Evolutionary conservation across 2,797 vertebrate species (phyloP).

Genomic region (Huso huso): DNA sequence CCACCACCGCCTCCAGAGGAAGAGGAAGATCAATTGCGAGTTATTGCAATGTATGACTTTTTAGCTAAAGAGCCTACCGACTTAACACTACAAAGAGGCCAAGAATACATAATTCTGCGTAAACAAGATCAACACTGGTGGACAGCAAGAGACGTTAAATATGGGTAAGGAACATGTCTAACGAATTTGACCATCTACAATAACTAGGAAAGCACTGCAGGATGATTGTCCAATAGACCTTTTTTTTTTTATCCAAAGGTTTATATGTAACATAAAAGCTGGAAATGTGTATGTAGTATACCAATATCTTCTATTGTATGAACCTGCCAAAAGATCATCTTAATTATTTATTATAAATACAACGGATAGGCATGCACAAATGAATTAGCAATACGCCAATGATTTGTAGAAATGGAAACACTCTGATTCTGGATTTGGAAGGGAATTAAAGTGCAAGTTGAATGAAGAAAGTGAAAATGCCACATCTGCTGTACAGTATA

Average conservation of each 20-base stretch:
- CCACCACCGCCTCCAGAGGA: constrained; percentile 60
- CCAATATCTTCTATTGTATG: too few relatives aligned
- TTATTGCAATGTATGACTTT: constrained; percentile 78
- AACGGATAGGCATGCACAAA: too few relatives aligned
- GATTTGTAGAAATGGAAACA: too few relatives aligned
- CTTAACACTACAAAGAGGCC: constrained; percentile 59
- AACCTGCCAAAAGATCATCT: too few relatives aligned
- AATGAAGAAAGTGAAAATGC: too few relatives aligned
- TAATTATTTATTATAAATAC: too few relatives aligned
- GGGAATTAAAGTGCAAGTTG: too few relatives aligned
- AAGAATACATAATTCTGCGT: constrained; percentile 72
- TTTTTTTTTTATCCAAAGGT: background rate
- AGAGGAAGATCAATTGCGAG: constrained; percentile 33
- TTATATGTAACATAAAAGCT: background rate
- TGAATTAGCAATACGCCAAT: too few relatives aligned
- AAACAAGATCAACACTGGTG: constrained; percentile 78
- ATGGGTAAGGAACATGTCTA: constrained; percentile 51
- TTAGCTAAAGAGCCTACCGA: constrained; percentile 61
- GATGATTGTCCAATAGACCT: background rate
- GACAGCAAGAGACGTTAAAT: constrained; percentile 64
- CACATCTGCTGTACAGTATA: too few relatives aligned
- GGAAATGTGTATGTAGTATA: background rate
- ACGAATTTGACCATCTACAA: too few relatives aligned
- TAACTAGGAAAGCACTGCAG: background rate
- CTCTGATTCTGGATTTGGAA: too few relatives aligned